Conservation (phyloP, 2,797 vertebrate species). For the Propithecus deckenii region DNA sequence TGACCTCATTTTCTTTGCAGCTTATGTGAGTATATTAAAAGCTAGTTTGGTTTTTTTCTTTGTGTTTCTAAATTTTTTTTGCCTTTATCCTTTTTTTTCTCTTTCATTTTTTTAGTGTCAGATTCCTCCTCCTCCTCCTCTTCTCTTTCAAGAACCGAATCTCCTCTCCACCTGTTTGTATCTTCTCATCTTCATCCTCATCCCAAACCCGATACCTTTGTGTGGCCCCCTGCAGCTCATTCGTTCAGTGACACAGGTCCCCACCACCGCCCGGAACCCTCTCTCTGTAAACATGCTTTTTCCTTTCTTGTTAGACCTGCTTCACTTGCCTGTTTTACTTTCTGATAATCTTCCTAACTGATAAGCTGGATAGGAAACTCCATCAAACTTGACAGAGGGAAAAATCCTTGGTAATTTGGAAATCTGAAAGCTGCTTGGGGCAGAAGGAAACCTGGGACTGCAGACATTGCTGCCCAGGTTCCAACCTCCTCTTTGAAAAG, state of each 20-base stretch:
- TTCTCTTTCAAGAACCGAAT: slow-evolving; percentile 92
- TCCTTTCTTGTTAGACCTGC: slow-evolving; percentile 80
- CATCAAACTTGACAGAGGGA: not conserved
- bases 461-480: not conserved
- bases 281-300: slow-evolving; percentile 89
- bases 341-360: slow-evolving; percentile 87
- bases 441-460: not conserved
- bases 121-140: slow-evolving; percentile 91
- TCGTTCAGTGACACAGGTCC: slow-evolving; percentile 90
- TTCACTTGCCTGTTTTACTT: slow-evolving; percentile 78
- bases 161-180: slow-evolving; percentile 90
- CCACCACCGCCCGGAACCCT: slow-evolving; percentile 84
- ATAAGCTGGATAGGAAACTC: slow-evolving; percentile 67
- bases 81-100: slow-evolving; percentile 82
- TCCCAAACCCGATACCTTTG: slow-evolving; percentile 87
- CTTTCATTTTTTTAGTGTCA: slow-evolving; percentile 91
- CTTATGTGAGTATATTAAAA: slow-evolving; percentile 80
- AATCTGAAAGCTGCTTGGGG: not conserved
- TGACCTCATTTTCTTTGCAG: slow-evolving; percentile 77
- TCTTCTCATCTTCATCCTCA: slow-evolving; percentile 88
- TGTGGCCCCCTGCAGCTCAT: slow-evolving; percentile 88
- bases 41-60: slow-evolving; percentile 75
- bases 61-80: slow-evolving; percentile 68
- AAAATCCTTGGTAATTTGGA: slow-evolving; percentile 38
- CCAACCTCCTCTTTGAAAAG: not conserved